Base-by-base conservation (phyloP, 1,140 invertebrate species). In the Cephus cinctus region DNA sequence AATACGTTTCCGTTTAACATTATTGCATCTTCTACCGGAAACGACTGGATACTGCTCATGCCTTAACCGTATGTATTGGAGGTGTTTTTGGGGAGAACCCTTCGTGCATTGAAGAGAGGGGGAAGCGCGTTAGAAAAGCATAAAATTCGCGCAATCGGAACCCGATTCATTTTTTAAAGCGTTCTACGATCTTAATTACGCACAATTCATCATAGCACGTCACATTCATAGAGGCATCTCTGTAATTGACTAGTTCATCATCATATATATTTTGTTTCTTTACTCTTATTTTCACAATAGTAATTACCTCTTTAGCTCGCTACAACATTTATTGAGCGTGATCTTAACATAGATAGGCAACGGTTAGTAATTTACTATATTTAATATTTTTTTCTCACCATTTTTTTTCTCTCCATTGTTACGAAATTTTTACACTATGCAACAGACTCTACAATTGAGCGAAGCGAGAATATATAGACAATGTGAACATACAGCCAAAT, bases 251-350 rank as follows among this genome's bases (percentile, higher is more conserved):
- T 63, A 65, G 57, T 59, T 59, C 20, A 22, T 38, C 35, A 44
- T 48, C 31, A 53, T 57, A 57, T 55, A 57, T 56, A 34, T 56
- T 53, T 50, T 59, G 43, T 50, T 56, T 45, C 51, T 52, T 52
- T 31, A 45, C 39, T 15, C 31, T 40, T 36, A 43, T 39, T 31
- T 23, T 42, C 12, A 11, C 39, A 35, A 44, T 32, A 18, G 12
- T 14, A 20, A 42, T 21, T n/a, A 45, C 35, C 34, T 16, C 35
- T 52, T 50, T 52, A 50, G 62, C 57, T 67, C 52, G 52, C 68
- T 71, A 72, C 59, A 48, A 70, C 61, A 75, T 56, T 67, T 70
- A 70, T 72, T 73, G 64, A 73, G 69, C 67, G 63, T 71, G 57
- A 59, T 67, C 69, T 73, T 71, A 73, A 71, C 57, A 53, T 71